Evolutionary conservation across 2,113 vertebrate species (phyloP).

Genomic region (Girardinichthys multiradiatus): DNA sequence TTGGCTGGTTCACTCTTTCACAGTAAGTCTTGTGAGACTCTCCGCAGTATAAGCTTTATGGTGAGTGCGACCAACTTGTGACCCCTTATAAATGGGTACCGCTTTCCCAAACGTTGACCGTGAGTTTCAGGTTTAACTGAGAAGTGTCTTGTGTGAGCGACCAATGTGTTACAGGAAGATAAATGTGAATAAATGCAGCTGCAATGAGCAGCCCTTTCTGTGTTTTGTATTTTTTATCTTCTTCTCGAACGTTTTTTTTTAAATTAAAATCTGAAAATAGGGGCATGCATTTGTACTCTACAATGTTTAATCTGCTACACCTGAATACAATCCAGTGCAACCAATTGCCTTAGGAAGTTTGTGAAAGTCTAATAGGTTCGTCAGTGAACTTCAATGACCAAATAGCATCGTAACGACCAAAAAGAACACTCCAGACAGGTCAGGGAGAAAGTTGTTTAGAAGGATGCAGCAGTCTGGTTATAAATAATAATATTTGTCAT

Average conservation of each 20-base stretch:
- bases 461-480: too few relatives aligned
- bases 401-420: too few relatives aligned
- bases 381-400: too few relatives aligned
- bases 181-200: neutral
- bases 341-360: too few relatives aligned
- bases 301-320: too few relatives aligned
- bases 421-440: too few relatives aligned
- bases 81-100: slow-evolving; percentile 1
- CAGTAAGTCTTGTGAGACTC: neutral
- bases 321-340: too few relatives aligned
- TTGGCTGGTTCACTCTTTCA: neutral
- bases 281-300: too few relatives aligned
- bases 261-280: too few relatives aligned
- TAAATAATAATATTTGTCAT: too few relatives aligned
- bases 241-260: neutral
- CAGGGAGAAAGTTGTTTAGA: too few relatives aligned
- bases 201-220: neutral
- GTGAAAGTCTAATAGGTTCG: too few relatives aligned
- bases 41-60: neutral
- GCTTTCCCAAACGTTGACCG: neutral
- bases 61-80: neutral
- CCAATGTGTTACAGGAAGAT: neutral
- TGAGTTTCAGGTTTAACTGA: neutral
- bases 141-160: neutral
- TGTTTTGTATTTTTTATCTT: neutral